Conservation (phyloP, 2,888 invertebrate species). For the Seladonia tumulorum region DNA sequence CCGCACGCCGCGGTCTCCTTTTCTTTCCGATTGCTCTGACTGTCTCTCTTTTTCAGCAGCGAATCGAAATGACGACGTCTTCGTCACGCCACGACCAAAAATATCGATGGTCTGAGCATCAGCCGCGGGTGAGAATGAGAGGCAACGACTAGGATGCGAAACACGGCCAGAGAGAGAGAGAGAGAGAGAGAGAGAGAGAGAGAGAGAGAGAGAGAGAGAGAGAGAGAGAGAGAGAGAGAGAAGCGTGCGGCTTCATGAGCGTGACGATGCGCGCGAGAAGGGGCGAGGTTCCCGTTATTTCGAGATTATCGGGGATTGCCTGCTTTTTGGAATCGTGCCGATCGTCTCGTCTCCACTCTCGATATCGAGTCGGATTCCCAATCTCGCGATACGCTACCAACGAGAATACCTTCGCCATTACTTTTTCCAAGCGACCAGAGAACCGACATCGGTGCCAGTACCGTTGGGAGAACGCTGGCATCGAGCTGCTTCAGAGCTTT, state of each 20-base stretch:
- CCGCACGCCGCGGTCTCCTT: conserved; percentile 27
- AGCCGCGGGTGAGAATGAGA: conserved; percentile 58
- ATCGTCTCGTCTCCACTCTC: conserved; percentile 61
- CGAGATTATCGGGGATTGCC: conserved; percentile 80
- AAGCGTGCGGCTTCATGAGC: conserved; percentile 21
- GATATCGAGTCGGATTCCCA: conserved; percentile 58
- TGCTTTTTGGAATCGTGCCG: conserved; percentile 79
- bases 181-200: not conserved
- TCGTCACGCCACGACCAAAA: conserved; percentile 75
- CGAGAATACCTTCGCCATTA: not conserved
- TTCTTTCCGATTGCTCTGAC: not conserved
- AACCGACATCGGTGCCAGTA: not conserved
- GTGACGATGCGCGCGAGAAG: conserved; percentile 41
- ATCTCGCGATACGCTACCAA: conserved; percentile 2
- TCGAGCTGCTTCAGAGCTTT: not conserved
- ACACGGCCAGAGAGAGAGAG: not conserved
- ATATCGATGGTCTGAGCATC: conserved; percentile 71
- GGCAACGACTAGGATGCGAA: conserved; percentile 42
- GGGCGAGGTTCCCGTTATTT: conserved; percentile 77
- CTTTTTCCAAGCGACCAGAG: not conserved
- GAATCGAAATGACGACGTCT: conserved; percentile 35
- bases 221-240: conserved; percentile 10
- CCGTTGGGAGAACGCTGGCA: not conserved
- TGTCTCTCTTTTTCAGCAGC: conserved; percentile 19
- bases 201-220: too few species aligned